These are phyloP conservation scores for Ischnus inquisitorius DNA, from an alignment of 2,888 invertebrate species.

Conservation along the genomic window DNA sequence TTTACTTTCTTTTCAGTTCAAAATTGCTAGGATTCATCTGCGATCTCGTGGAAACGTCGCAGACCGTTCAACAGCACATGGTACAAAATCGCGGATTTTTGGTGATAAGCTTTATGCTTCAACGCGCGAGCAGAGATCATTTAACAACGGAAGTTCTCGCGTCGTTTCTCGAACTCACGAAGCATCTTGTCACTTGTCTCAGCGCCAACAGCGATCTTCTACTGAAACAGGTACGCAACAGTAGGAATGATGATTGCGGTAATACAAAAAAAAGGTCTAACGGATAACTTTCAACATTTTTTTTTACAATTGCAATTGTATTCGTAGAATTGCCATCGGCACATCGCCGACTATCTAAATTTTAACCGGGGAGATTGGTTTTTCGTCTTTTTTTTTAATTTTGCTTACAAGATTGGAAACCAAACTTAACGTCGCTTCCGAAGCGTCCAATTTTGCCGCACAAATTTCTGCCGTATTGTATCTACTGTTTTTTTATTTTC, in stretches of 20 bases:
- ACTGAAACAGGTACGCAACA: slow-evolving; percentile 92
- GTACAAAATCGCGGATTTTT: slow-evolving; percentile 99
- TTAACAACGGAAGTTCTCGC: slow-evolving; percentile 97
- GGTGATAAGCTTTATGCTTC: slow-evolving; percentile 98
- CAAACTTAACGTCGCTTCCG: too few relatives aligned
- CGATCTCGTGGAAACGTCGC: slow-evolving; percentile 98
- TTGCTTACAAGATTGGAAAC: too few relatives aligned
- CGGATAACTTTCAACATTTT: not conserved
- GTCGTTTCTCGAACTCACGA: slow-evolving; percentile 95
- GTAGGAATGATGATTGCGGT: too few relatives aligned
- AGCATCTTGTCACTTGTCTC: slow-evolving; percentile 96
- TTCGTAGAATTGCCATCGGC: slow-evolving; percentile 2
- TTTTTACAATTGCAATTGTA: slow-evolving; percentile 2
- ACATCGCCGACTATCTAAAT: not conserved
- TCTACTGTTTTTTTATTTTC: too few relatives aligned
- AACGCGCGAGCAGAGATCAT: slow-evolving; percentile 96
- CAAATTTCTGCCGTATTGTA: too few relatives aligned
- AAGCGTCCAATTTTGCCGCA: too few relatives aligned
- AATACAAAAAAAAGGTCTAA: too few relatives aligned
- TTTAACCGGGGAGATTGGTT: too few relatives aligned
- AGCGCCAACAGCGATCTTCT: slow-evolving; percentile 96
- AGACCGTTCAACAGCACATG: slow-evolving; percentile 99
- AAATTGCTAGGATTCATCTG: slow-evolving; percentile 98
- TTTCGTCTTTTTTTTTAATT: too few relatives aligned
- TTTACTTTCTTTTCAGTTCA: slow-evolving; percentile 88